Conservation (phyloP, 2,797 vertebrate genomes). For the Adrianichthys oophorus region DNA sequence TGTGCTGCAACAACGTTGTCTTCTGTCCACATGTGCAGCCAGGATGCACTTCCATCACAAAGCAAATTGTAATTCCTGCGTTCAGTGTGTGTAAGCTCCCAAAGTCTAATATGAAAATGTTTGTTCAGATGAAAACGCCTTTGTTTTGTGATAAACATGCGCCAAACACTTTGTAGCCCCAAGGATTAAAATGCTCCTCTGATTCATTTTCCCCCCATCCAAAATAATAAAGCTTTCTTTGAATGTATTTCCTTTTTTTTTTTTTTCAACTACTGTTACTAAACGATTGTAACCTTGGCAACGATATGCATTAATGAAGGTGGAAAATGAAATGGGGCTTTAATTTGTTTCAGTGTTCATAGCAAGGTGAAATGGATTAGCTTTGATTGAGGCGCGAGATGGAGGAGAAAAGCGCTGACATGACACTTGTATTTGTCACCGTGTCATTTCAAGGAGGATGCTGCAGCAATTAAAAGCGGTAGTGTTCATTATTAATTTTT, state of each 20-base stretch:
- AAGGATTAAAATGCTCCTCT: slow-evolving; percentile 61
- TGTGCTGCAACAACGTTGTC: slow-evolving; percentile 49
- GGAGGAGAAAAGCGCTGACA: slow-evolving; percentile 77
- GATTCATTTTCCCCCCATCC: slow-evolving; percentile 61
- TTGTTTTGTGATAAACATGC: slow-evolving; percentile 67
- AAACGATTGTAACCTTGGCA: slow-evolving; percentile 80
- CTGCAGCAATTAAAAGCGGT: slow-evolving; percentile 79
- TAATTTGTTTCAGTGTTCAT: slow-evolving; percentile 77
- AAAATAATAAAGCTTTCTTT: slow-evolving; percentile 68
- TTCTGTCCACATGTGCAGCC: slow-evolving; percentile 30
- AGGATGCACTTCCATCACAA: slow-evolving; percentile 21
- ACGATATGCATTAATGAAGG: slow-evolving; percentile 79
- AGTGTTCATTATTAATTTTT: slow-evolving; percentile 84
- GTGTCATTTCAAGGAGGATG: slow-evolving; percentile 79
- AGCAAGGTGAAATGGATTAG: slow-evolving; percentile 77
- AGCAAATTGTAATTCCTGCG: slow-evolving; percentile 46
- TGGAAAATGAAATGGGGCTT: slow-evolving; percentile 77
- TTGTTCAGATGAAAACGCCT: slow-evolving; percentile 57
- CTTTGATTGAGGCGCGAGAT: slow-evolving; percentile 79
- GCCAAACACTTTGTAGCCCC: slow-evolving; percentile 49
- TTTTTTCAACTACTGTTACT: slow-evolving; percentile 49
- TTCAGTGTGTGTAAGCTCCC: slow-evolving; percentile 45
- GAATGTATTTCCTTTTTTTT: slow-evolving; percentile 52
- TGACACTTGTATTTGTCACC: slow-evolving; percentile 83
- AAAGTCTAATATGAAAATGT: slow-evolving; percentile 63